A percentile compares a stretch with the other conserved stretches of the same genome.
These are phyloP conservation scores for Drosophila kohkoa DNA, from an alignment of 1,140 invertebrate species.

Conservation along the genomic window DNA sequence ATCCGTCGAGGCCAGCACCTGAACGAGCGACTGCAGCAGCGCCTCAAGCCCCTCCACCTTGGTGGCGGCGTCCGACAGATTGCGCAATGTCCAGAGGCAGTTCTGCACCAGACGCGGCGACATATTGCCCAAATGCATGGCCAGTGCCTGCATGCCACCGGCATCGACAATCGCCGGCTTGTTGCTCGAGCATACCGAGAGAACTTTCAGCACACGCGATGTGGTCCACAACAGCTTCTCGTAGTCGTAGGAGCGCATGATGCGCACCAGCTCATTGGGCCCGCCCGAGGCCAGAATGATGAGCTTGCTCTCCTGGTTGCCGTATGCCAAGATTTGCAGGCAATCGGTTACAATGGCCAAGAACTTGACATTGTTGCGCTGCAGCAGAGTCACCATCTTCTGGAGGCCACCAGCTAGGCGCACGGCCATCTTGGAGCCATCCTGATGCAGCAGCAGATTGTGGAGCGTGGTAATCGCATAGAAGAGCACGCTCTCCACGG, in stretches of 20 bases:
- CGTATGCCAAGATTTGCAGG: slow-evolving; percentile 98
- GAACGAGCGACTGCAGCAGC: slow-evolving; percentile 95
- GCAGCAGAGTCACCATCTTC: slow-evolving; percentile 98
- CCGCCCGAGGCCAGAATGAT: slow-evolving; percentile 99
- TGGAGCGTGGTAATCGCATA: slow-evolving; percentile 99
- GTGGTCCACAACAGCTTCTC: slow-evolving; percentile 99
- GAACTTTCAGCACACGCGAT: slow-evolving; percentile 97
- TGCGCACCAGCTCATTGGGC: slow-evolving; percentile 97
- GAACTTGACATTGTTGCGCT: slow-evolving; percentile 98
- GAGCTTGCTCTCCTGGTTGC: slow-evolving; percentile 99
- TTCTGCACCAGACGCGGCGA: slow-evolving; percentile 97
- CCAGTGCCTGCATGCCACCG: slow-evolving; percentile 98
- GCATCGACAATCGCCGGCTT: slow-evolving; percentile 99
- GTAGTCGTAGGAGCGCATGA: slow-evolving; percentile 98
- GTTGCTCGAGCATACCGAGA: slow-evolving; percentile 98
- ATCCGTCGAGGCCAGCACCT: slow-evolving; percentile 95
- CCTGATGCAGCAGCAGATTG: slow-evolving; percentile 98
- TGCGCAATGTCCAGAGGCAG: slow-evolving; percentile 98
- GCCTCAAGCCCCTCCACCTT: slow-evolving; percentile 97
- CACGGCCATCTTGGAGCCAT: slow-evolving; percentile 99
- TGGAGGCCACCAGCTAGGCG: slow-evolving; percentile 97
- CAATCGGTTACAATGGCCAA: slow-evolving; percentile 99
- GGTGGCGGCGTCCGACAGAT: slow-evolving; percentile 98
- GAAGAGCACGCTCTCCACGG: slow-evolving; percentile 98
- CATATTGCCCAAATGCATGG: slow-evolving; percentile 97